phyloP scores from a whole-genome alignment of 2,888 invertebrate genomes.

The Megastigmus dorsalis region DNA sequence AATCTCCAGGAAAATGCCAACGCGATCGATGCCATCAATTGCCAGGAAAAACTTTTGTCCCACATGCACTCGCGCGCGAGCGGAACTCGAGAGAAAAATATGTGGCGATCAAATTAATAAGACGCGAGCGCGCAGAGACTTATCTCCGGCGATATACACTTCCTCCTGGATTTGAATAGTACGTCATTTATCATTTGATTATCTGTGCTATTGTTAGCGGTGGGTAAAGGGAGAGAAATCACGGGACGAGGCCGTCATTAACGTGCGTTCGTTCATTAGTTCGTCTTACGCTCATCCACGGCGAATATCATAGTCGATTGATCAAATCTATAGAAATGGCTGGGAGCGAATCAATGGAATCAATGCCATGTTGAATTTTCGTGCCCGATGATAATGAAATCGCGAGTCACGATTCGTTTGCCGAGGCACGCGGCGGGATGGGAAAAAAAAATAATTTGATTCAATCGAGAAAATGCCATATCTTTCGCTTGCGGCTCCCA shows the following conservation, averaged over 20 bases:
- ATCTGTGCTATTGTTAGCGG: background rate
- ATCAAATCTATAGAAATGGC: background rate
- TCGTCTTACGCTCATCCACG: too few species aligned
- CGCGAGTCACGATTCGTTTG: background rate
- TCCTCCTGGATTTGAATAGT: background rate
- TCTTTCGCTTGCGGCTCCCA: too few species aligned
- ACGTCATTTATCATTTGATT: constrained; percentile 2
- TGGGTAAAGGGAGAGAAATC: too few species aligned
- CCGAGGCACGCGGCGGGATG: background rate
- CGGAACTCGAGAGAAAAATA: background rate
- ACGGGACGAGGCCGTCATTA: background rate
- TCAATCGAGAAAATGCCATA: too few species aligned
- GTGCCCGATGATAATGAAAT: background rate
- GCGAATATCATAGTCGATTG: too few species aligned
- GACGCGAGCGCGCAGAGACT: background rate
- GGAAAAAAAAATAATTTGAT: too few species aligned
- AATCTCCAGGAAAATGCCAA: background rate
- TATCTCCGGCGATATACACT: background rate
- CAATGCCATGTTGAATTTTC: background rate
- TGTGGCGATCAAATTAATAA: constrained; percentile 1
- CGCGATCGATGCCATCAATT: constrained; percentile 18
- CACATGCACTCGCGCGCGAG: background rate
- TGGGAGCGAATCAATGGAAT: too few species aligned
- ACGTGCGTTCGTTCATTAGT: background rate
- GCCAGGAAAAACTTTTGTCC: background rate